phyloP scores from a whole-genome alignment of 2,113 vertebrate species.

The Pantherophis guttatus region DNA sequence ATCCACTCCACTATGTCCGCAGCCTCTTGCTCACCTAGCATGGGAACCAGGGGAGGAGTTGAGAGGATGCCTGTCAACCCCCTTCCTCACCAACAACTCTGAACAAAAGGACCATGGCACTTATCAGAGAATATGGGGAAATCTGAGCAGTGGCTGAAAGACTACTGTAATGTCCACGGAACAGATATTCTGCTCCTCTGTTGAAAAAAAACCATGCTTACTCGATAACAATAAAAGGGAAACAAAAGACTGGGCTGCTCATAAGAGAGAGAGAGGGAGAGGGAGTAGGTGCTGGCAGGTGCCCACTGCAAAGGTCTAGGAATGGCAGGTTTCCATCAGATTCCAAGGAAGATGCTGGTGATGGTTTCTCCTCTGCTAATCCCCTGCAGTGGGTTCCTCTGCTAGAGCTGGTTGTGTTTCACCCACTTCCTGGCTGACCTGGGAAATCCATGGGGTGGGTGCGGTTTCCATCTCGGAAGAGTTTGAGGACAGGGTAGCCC shows the following conservation, averaged over 20 bases:
- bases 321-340: not conserved
- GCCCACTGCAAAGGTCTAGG: not conserved
- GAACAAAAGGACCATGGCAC: not conserved
- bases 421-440: conserved; percentile 38
- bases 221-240: not conserved
- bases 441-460: conserved; percentile 72
- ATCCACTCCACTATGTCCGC: conserved; percentile 80
- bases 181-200: not conserved
- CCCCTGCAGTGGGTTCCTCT: not conserved
- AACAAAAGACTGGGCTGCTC: not conserved
- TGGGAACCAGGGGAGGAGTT: not conserved
- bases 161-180: not conserved
- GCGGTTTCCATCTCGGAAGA: conserved; percentile 80
- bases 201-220: not conserved
- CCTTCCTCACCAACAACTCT: not conserved
- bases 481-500: conserved; percentile 80
- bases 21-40: conserved; percentile 70
- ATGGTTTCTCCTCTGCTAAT: not conserved
- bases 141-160: not conserved
- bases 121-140: not conserved
- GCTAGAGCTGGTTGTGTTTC: not conserved
- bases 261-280: not conserved
- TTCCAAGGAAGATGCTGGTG: not conserved
- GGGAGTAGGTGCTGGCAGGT: not conserved
- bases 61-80: not conserved